A percentile compares a stretch with the other conserved stretches of the same genome.
Conservation (phyloP, 1,140 invertebrate species). For the Drosophila rhopaloa region DNA sequence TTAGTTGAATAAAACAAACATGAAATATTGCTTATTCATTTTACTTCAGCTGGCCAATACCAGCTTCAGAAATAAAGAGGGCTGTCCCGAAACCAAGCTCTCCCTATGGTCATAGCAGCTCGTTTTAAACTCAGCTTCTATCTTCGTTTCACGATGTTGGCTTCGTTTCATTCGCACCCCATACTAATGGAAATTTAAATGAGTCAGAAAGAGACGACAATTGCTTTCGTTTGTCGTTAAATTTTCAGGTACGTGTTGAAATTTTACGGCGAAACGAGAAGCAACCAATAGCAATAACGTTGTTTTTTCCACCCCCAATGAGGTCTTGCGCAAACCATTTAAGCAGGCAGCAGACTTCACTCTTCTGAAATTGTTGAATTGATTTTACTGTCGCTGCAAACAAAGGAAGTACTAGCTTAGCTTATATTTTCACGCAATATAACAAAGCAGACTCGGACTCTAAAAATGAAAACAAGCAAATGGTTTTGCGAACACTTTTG, state of each 20-base stretch:
- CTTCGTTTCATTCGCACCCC: slow-evolving; percentile 37
- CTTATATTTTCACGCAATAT: slow-evolving; percentile 71
- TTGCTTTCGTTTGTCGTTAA: slow-evolving; percentile 9
- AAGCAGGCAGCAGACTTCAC: slow-evolving; percentile 59
- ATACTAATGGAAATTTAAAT: neutral
- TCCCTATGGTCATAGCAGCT: slow-evolving; percentile 20
- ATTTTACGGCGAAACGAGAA: slow-evolving; percentile 15
- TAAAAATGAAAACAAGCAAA: slow-evolving; percentile 28
- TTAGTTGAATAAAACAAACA: slow-evolving; percentile 80
- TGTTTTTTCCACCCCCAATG: slow-evolving; percentile 52
- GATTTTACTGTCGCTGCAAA: slow-evolving; percentile 41
- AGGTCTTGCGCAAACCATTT: slow-evolving; percentile 51
- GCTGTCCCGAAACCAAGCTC: slow-evolving; percentile 45
- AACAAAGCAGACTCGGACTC: slow-evolving; percentile 52
- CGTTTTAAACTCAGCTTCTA: slow-evolving; percentile 20
- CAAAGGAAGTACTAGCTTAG: slow-evolving; percentile 60
- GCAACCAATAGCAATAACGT: slow-evolving; percentile 52
- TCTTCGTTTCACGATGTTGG: slow-evolving; percentile 21
- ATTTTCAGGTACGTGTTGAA: slow-evolving; percentile 10
- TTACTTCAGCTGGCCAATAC: slow-evolving; percentile 54
- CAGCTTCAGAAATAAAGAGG: slow-evolving; percentile 33
- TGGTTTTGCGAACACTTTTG: slow-evolving; percentile 3
- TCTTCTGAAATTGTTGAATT: slow-evolving; percentile 60
- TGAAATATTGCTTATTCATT: slow-evolving; percentile 81
- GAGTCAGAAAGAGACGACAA: slow-evolving; percentile 37